Percentiles rank a stretch among this genome's conserved stretches.
These are phyloP conservation scores for Puma concolor DNA, from an alignment of 2,113 vertebrate genomes.

Conservation along the genomic window DNA sequence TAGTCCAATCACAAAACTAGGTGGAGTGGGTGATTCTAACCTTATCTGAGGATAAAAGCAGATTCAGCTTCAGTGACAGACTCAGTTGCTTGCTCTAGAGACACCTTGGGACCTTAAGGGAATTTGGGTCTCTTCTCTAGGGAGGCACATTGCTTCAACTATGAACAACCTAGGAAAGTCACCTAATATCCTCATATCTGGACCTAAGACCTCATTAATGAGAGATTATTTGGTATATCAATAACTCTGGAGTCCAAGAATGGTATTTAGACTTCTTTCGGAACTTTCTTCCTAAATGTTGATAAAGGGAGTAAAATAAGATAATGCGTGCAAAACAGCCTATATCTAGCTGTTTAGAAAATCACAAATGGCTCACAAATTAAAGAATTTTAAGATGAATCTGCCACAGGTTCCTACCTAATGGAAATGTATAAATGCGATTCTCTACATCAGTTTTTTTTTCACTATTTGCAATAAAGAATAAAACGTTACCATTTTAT, in stretches of 20 bases:
- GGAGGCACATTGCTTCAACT: not conserved
- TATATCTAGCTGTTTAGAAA: not conserved
- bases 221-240: not conserved
- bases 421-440: conserved; percentile 3
- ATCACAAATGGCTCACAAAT: not conserved
- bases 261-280: not conserved
- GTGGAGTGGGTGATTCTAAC: not conserved
- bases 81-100: not conserved
- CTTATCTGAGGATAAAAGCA: not conserved
- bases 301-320: not conserved
- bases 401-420: not conserved
- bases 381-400: conserved; percentile 12
- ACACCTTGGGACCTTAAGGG: not conserved
- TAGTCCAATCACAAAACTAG: not conserved
- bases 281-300: not conserved
- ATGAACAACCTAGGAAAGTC: not conserved
- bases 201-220: not conserved
- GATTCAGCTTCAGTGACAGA: not conserved
- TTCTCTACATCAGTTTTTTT: not conserved
- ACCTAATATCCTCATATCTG: not conserved
- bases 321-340: not conserved
- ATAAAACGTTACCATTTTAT: not conserved
- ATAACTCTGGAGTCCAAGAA: not conserved
- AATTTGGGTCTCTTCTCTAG: not conserved
- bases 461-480: not conserved